A percentile compares a stretch with the other conserved stretches of the same genome.
Conservation (phyloP, 2,888 invertebrate species). For the Erebia ligea region DNA sequence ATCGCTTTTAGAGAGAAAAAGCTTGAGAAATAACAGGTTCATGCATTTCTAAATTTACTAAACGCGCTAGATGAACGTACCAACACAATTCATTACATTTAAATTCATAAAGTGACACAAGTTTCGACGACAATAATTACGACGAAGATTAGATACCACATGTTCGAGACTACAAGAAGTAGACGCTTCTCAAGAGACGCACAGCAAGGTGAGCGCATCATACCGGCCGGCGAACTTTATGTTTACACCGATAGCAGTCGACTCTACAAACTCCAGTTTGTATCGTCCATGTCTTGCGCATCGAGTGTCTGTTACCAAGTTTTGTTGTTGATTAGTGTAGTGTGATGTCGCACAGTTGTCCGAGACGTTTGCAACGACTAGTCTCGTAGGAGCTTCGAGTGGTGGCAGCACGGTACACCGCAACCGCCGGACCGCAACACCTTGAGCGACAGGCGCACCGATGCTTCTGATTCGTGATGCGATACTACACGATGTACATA, state of each 20-base stretch:
- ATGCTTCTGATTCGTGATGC: conserved; percentile 70
- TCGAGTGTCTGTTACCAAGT: conserved; percentile 76
- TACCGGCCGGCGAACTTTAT: conserved; percentile 38
- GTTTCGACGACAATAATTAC: conserved; percentile 33
- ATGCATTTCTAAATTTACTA: conserved; percentile 48
- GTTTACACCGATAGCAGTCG: conserved; percentile 38
- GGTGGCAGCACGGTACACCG: conserved; percentile 71
- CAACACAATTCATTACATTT: conserved; percentile 50
- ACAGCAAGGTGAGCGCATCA: conserved; percentile 46
- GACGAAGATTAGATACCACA: conserved; percentile 32
- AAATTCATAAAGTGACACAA: conserved; percentile 45
- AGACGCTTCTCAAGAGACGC: conserved; percentile 35
- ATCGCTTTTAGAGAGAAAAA: conserved; percentile 59
- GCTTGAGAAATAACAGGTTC: conserved; percentile 60
- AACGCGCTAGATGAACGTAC: conserved; percentile 46
- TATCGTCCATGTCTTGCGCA: conserved; percentile 75
- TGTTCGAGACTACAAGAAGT: conserved; percentile 37
- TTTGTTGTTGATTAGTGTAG: conserved; percentile 80
- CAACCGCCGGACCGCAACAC: conserved; percentile 62
- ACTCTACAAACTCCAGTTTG: conserved; percentile 61
- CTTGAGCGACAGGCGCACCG: conserved; percentile 77
- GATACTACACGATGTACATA: conserved; percentile 74
- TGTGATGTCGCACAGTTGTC: conserved; percentile 76
- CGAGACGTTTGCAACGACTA: conserved; percentile 69
- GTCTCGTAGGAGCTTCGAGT: conserved; percentile 74